A percentile compares a stretch with the other conserved stretches of the same genome.
Conservation (phyloP, 2,797 vertebrate species). For the Girardinus metallicus region DNA sequence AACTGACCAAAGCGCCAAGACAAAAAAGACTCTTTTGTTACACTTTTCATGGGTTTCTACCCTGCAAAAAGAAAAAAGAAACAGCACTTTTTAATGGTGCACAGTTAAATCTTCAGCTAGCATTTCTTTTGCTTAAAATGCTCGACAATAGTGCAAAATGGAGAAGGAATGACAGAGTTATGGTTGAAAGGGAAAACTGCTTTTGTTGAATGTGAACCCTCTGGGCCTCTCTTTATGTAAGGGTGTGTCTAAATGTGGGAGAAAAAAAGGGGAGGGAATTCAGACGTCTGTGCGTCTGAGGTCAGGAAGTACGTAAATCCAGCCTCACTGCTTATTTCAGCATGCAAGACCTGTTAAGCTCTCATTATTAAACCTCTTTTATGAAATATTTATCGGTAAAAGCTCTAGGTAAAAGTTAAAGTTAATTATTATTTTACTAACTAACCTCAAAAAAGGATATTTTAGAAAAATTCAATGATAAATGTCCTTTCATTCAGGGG, state of each 20-base stretch:
- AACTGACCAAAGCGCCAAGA: constrained; percentile 52
- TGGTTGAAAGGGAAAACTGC: constrained; percentile 47
- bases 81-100: not conserved
- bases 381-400: not conserved
- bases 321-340: constrained; percentile 16
- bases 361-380: not conserved
- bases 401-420: not conserved
- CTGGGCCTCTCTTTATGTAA: constrained; percentile 66
- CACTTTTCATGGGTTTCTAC: constrained; percentile 22
- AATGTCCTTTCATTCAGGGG: not conserved
- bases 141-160: not conserved
- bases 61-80: not conserved
- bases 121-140: not conserved
- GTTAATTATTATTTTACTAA: not conserved
- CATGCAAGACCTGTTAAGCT: constrained; percentile 1
- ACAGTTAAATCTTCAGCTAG: not conserved
- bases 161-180: constrained; percentile 2
- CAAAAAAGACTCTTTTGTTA: constrained; percentile 13
- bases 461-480: not conserved
- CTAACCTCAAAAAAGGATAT: not conserved
- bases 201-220: constrained; percentile 54
- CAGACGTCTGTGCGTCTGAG: constrained; percentile 31
- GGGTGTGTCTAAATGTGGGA: constrained; percentile 69
- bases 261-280: constrained; percentile 42
- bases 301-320: constrained; percentile 51